Evolutionary conservation across 2,797 vertebrate genomes (phyloP).

Genomic region (Scolopax bukidnonensis): DNA sequence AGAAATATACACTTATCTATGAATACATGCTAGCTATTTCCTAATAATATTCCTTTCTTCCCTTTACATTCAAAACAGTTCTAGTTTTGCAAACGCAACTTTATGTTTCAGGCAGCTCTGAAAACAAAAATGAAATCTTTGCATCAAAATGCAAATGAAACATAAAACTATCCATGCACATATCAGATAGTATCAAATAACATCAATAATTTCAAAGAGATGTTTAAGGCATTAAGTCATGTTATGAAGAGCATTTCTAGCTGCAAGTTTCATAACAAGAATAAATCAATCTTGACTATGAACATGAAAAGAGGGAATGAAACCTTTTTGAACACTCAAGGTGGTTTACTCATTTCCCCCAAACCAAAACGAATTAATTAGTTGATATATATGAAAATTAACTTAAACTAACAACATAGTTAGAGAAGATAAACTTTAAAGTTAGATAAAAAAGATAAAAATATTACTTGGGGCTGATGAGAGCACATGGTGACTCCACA

Average conservation of each 20-base stretch:
- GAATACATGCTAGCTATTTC: not conserved
- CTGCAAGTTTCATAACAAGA: constrained; percentile 37
- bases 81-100: not conserved
- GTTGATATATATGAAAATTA: constrained; percentile 57
- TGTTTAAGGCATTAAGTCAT: constrained; percentile 49
- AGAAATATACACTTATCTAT: not conserved
- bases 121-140: not conserved
- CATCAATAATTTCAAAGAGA: constrained; percentile 40
- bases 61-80: not conserved
- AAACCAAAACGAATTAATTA: constrained; percentile 4
- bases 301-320: constrained; percentile 51
- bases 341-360: constrained; percentile 33
- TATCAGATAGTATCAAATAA: constrained; percentile 21
- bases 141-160: constrained; percentile 37
- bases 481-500: not conserved
- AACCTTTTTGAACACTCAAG: constrained; percentile 58
- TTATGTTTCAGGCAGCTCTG: not conserved
- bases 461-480: constrained; percentile 40
- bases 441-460: constrained; percentile 25
- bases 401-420: constrained; percentile 36
- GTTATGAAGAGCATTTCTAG: not conserved
- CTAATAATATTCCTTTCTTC: not conserved
- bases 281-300: constrained; percentile 48
- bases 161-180: not conserved
- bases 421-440: constrained; percentile 38